Evolutionary conservation across 37 sponge, comb jelly and placozoan genomes (phyloP).

Genomic region (Eunapius fragilis): DNA sequence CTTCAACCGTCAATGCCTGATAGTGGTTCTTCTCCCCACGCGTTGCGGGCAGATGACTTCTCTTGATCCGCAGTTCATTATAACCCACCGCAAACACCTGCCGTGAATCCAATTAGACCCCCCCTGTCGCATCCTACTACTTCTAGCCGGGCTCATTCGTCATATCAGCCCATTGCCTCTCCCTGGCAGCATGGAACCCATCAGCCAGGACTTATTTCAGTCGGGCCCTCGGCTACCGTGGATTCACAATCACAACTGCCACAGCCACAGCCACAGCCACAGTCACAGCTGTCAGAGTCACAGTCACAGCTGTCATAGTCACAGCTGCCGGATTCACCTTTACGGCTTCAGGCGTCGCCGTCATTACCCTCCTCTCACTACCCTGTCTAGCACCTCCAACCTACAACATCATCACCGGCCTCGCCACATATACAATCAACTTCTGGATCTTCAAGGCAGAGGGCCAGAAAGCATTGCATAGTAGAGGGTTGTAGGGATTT

Average conservation of each 20-base stretch:
- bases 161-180: not conserved
- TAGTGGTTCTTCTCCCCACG: not conserved
- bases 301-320: too few relatives aligned
- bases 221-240: not conserved
- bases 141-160: not conserved
- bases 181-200: not conserved
- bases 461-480: not conserved
- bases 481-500: not conserved
- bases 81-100: not conserved
- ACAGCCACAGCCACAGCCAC: too few relatives aligned
- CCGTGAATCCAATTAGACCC: not conserved
- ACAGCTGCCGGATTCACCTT: too few relatives aligned
- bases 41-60: not conserved
- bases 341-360: too few relatives aligned
- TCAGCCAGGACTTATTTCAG: not conserved
- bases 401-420: not conserved
- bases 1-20: not conserved
- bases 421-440: not conserved
- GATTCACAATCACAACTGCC: too few relatives aligned
- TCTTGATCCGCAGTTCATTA: not conserved
- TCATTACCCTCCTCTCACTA: too few relatives aligned
- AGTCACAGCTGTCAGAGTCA: too few relatives aligned
- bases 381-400: not conserved
- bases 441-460: not conserved
- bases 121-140: not conserved